Base-by-base conservation (phyloP, 2,888 invertebrate genomes). In the Erebia epiphron region DNA sequence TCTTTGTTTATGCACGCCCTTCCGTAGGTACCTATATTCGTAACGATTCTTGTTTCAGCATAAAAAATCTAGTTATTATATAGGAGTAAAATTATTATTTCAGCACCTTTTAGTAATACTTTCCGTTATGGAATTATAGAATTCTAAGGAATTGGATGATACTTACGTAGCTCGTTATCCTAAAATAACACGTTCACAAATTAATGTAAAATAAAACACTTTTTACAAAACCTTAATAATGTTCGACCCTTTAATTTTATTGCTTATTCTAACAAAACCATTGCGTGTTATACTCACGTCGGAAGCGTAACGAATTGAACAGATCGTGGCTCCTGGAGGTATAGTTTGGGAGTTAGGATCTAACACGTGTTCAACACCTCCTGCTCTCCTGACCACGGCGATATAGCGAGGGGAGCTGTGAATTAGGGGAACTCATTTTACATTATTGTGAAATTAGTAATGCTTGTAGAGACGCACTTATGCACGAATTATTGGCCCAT, bases 361-460 rank as follows among this genome's bases (percentile, higher is more conserved):
- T 81, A 90, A 90, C 92, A 92, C 92, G 92, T 92, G 92, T 90
- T 91, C 89, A 79, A 86, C 88, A 87, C 87, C 86, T 86, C 82
- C 79, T 80, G 82, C 83, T 82, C 83, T 81, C 82, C 83, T 84
- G 87, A 81, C 85, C 85, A 79, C 80, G 76, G 73, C 57, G 66
- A 54, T 56, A 62, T 67, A 71, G 73, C 77, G 84, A 86, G 86
- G 86, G 78, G 79, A 72, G 64, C 71, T 74, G 77, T 79, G 81
- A 79, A 67, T 67, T 67, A 49, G 81, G 84, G 87, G 83, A 86
- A 82, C 78, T 79, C 84, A 81, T 88, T 86, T 84, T 84, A 80
- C 81, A 82, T 86, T 89, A 90, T 89, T 83, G 85, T 81, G 76
- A 84, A 82, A 87, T 90, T 88, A 85, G 86, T 82, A 77, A 84